phyloP scores from a whole-genome alignment of 2,888 invertebrate genomes.

The Thereva unica region DNA sequence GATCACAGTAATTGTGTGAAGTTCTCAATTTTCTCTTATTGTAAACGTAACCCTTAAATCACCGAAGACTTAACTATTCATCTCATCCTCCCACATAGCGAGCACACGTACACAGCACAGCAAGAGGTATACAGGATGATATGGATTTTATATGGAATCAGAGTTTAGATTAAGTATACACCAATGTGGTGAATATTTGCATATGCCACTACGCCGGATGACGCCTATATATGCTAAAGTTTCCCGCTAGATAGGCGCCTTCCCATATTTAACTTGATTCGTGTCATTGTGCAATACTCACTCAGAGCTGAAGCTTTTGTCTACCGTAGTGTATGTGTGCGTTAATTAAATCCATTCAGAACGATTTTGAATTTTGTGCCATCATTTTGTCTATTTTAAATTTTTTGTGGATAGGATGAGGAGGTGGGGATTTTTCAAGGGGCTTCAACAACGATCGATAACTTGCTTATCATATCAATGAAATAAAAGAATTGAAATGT shows the following conservation, averaged over 20 bases:
- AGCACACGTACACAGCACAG: too few species aligned
- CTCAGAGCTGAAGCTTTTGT: not conserved
- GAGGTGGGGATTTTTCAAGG: too few species aligned
- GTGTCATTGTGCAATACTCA: slow-evolving; percentile 1
- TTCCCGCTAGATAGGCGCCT: not conserved
- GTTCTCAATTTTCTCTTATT: slow-evolving; percentile 28
- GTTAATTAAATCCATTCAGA: slow-evolving; percentile 28
- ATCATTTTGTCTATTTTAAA: slow-evolving; percentile 18
- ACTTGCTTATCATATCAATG: too few species aligned
- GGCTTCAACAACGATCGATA: too few species aligned
- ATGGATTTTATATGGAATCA: too few species aligned
- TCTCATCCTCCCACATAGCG: slow-evolving; percentile 1
- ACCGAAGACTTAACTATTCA: slow-evolving; percentile 19
- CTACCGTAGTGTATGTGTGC: not conserved
- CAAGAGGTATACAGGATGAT: too few species aligned
- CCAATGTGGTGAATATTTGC: slow-evolving; percentile 22
- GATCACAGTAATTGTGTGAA: slow-evolving; percentile 30
- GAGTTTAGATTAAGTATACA: not conserved
- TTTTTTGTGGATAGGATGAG: not conserved
- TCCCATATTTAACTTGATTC: slow-evolving; percentile 24
- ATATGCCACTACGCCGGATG: slow-evolving; percentile 1
- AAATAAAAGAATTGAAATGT: too few species aligned
- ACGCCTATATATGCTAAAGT: slow-evolving; percentile 12
- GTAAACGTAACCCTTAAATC: slow-evolving; percentile 26
- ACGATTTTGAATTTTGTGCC: slow-evolving; percentile 1